Percentiles rank a stretch among this genome's conserved stretches.
Conservation (phyloP, 2,888 invertebrate genomes). For the Desoria tigrina region DNA sequence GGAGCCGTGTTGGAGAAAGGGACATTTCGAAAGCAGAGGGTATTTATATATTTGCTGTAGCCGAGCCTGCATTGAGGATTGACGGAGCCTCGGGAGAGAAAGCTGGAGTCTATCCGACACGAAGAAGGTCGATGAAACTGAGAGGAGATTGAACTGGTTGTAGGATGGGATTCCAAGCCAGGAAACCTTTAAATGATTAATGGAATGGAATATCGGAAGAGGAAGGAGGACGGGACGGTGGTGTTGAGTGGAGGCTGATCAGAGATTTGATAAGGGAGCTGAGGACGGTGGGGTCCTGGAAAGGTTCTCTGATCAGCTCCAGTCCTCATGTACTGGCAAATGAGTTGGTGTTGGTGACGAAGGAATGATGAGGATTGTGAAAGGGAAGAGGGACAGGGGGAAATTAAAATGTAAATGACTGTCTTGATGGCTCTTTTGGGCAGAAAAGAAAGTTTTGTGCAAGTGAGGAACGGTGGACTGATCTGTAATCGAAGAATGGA, state of each 20-base stretch:
- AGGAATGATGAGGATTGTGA: neutral
- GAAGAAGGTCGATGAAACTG: too few relatives aligned
- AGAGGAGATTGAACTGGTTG: neutral
- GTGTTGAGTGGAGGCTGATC: neutral
- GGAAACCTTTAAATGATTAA: neutral
- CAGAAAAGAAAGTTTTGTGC: neutral
- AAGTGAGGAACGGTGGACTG: slow-evolving; percentile 7
- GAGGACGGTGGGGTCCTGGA: too few relatives aligned
- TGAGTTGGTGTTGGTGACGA: too few relatives aligned
- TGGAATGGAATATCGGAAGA: slow-evolving; percentile 3
- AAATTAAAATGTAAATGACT: slow-evolving; percentile 5
- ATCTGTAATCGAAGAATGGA: neutral
- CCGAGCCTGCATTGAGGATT: too few relatives aligned
- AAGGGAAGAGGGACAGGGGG: neutral
- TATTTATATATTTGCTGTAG: too few relatives aligned
- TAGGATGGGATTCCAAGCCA: too few relatives aligned
- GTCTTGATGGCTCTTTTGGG: slow-evolving; percentile 5
- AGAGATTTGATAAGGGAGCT: neutral
- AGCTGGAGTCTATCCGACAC: too few relatives aligned
- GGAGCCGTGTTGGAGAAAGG: too few relatives aligned
- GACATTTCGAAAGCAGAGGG: too few relatives aligned
- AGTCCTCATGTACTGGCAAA: too few relatives aligned
- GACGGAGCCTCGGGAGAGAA: too few relatives aligned
- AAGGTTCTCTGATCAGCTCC: too few relatives aligned
- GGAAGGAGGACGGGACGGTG: neutral